Percentiles rank a stretch among this genome's conserved stretches.
Evolutionary conservation across 2,113 vertebrate genomes (phyloP).

Genomic region (Camelus dromedarius): DNA sequence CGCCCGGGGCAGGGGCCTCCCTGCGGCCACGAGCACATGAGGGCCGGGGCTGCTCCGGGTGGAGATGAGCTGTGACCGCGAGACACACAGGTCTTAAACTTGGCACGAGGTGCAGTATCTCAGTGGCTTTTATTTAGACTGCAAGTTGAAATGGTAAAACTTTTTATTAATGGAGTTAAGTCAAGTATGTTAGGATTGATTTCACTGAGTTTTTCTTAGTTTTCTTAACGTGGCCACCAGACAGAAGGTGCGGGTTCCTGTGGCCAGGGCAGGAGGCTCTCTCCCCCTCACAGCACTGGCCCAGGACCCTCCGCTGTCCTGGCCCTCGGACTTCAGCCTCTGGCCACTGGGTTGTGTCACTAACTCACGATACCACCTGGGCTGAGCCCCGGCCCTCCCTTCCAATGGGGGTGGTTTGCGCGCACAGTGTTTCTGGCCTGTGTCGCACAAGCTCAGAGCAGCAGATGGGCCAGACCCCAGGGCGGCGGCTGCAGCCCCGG

Average conservation of each 20-base stretch:
- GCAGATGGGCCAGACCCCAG: background rate
- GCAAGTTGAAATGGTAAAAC: background rate
- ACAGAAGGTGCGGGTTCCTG: background rate
- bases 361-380: no score
- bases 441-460: background rate
- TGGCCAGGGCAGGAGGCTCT: background rate
- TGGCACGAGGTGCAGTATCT: background rate
- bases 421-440: background rate
- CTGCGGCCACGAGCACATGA: fast-evolving
- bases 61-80: background rate
- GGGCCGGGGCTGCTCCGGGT: background rate
- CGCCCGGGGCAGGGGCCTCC: no score
- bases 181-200: background rate
- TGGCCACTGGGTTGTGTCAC: background rate
- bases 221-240: background rate
- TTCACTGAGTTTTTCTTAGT: background rate
- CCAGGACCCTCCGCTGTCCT: background rate
- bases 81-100: background rate
- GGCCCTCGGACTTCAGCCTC: background rate
- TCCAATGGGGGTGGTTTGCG: background rate
- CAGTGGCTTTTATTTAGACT: background rate
- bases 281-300: no score
- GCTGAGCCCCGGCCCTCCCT: no score
- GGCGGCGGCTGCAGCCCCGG: background rate
- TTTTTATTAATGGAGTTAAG: background rate